Conservation (phyloP, 2,888 invertebrate species). For the Seira ritae region DNA sequence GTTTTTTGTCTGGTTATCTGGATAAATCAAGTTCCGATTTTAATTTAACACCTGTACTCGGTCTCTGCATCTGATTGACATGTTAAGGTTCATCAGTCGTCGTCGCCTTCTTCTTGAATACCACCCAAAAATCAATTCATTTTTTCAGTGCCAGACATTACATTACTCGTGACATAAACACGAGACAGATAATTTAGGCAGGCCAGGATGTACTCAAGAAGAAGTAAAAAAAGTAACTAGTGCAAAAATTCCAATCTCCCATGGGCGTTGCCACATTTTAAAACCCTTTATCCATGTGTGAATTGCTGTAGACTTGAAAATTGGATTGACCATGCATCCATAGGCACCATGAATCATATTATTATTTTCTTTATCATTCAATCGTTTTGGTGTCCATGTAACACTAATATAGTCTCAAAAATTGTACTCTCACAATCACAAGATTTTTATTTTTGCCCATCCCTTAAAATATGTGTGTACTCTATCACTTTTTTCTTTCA, state of each 20-base stretch:
- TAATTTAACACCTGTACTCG: background rate
- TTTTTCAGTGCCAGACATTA: background rate
- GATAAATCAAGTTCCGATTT: conserved; percentile 23
- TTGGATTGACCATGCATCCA: conserved; percentile 22
- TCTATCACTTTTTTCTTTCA: no score
- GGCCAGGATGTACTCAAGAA: conserved; percentile 12
- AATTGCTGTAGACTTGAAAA: background rate
- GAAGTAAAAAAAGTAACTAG: conserved; percentile 7
- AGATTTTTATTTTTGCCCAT: background rate
- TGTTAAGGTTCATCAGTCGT: no score
- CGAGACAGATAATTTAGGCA: no score
- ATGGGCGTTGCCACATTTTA: conserved; percentile 19
- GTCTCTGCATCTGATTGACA: background rate
- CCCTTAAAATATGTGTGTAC: no score
- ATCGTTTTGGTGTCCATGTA: conserved; percentile 19
- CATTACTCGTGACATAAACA: no score
- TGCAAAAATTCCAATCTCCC: conserved; percentile 13
- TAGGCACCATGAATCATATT: no score
- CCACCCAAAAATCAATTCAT: conserved; percentile 3
- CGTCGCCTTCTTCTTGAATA: no score
- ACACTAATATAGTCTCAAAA: conserved; percentile 3
- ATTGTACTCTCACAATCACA: background rate
- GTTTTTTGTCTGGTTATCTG: background rate
- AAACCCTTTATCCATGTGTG: conserved; percentile 9
- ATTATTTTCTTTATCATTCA: background rate